Conservation (phyloP, 2,113 vertebrate species). For the Heliornis fulica region DNA sequence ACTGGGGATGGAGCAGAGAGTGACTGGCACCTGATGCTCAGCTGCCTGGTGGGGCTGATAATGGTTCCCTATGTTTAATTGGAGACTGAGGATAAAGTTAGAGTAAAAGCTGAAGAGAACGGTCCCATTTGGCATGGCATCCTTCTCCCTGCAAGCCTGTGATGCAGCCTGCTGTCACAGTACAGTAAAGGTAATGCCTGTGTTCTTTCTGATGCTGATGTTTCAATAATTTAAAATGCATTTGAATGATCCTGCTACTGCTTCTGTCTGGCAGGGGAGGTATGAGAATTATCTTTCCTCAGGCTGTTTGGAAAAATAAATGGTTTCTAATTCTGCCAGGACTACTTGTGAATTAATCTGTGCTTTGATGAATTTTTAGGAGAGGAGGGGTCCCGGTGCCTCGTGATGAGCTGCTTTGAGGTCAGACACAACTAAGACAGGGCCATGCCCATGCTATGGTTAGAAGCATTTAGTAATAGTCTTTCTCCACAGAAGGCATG, state of each 20-base stretch:
- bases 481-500: neutral
- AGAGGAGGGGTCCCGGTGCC: neutral
- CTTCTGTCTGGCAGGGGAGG: neutral
- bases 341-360: neutral
- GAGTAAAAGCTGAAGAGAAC: neutral
- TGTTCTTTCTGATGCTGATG: neutral
- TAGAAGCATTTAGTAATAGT: neutral
- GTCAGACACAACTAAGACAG: neutral
- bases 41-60: neutral
- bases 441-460: rapidly evolving
- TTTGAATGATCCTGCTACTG: neutral
- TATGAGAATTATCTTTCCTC: neutral
- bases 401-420: neutral
- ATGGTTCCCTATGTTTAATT: neutral
- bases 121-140: neutral
- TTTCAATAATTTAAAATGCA: neutral
- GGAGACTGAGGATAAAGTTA: neutral
- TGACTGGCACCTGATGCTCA: too few relatives aligned
- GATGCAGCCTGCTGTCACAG: neutral
- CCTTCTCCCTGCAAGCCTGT: neutral
- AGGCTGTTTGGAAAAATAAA: neutral
- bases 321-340: neutral
- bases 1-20: too few relatives aligned
- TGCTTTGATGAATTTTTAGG: neutral
- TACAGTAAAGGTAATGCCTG: neutral